Evolutionary conservation across 2,113 vertebrate genomes (phyloP).

Genomic region (Myotis lucifugus): DNA sequence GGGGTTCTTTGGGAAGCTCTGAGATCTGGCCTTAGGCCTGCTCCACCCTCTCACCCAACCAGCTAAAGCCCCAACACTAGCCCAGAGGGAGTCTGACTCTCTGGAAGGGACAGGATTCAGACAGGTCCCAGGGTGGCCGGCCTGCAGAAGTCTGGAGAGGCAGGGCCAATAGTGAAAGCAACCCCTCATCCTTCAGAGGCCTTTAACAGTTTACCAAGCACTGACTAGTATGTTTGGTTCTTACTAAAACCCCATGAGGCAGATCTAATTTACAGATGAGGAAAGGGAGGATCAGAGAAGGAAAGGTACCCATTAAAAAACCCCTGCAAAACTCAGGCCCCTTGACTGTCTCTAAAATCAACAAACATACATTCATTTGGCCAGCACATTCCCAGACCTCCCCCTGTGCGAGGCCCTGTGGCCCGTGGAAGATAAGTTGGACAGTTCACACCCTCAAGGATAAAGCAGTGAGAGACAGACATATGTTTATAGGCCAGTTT

Average conservation of each 20-base stretch:
- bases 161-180: neutral
- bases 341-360: neutral
- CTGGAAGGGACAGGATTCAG: neutral
- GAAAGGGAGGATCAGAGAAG: neutral
- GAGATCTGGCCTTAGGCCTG: neutral
- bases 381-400: neutral
- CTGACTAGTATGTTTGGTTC: neutral
- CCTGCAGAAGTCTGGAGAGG: fast-evolving
- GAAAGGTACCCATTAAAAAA: neutral
- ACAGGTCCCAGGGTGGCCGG: neutral
- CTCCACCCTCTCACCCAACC: neutral
- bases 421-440: neutral
- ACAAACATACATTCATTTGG: neutral
- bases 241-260: neutral
- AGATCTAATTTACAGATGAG: neutral
- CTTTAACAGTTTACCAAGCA: conserved; percentile 7
- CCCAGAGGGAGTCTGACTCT: neutral
- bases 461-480: neutral
- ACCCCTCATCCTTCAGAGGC: neutral
- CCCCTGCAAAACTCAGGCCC: neutral
- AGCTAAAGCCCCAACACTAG: neutral
- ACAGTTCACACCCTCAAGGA: neutral
- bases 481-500: neutral
- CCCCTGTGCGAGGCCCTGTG: neutral
- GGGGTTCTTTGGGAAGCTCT: neutral